Conservation (phyloP, 1,140 invertebrate genomes). For the Hormaphis cornu region DNA sequence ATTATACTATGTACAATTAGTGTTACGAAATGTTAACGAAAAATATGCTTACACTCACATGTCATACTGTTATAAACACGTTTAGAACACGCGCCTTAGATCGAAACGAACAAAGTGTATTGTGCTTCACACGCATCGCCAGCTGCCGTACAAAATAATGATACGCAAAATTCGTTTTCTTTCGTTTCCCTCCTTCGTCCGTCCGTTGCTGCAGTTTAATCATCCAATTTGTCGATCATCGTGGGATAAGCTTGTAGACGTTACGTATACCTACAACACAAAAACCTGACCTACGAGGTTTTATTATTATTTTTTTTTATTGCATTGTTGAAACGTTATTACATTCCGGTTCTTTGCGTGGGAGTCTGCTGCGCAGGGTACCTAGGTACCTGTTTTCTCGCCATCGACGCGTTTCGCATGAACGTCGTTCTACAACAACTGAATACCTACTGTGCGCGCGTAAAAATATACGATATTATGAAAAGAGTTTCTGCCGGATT, state of each 20-base stretch:
- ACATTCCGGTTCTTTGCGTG: constrained; percentile 11
- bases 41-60: too few species aligned
- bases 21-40: too few species aligned
- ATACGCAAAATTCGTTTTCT: background rate
- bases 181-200: background rate
- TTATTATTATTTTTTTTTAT: background rate
- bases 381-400: background rate
- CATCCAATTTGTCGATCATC: constrained; percentile 13
- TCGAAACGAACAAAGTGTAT: too few species aligned
- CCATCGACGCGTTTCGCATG: background rate
- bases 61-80: too few species aligned
- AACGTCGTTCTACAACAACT: background rate
- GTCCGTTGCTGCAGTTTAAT: background rate
- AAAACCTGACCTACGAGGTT: background rate
- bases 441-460: background rate
- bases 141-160: background rate
- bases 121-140: too few species aligned
- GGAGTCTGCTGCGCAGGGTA: too few species aligned
- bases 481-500: constrained; percentile 18
- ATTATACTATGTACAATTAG: too few species aligned
- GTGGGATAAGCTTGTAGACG: background rate
- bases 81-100: too few species aligned
- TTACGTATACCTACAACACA: too few species aligned
- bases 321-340: background rate
- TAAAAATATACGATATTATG: background rate